Percentiles rank a stretch among this genome's conserved stretches.
Conservation (phyloP, 2,888 invertebrate species). For the Mesoligia furuncula region DNA sequence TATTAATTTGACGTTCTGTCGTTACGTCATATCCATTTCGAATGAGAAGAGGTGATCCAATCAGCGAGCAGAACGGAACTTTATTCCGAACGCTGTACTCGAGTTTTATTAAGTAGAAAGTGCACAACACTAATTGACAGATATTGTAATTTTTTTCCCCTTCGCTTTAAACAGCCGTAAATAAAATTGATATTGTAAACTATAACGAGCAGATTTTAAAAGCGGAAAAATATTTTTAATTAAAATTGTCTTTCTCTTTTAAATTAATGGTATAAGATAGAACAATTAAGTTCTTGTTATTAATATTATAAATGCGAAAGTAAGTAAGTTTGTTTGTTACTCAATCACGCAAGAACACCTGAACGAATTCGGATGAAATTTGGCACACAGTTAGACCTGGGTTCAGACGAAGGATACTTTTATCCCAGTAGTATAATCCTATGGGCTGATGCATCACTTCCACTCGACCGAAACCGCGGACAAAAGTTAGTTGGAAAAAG, state of each 20-base stretch:
- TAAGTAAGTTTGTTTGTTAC: background rate
- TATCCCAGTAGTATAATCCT: background rate
- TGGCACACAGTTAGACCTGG: background rate
- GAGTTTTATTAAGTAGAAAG: no score
- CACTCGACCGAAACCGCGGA: no score
- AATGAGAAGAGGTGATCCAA: slow-evolving; percentile 3
- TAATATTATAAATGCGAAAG: no score
- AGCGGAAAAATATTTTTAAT: background rate
- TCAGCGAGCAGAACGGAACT: background rate
- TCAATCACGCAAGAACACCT: background rate
- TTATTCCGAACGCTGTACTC: background rate
- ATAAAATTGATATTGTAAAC: background rate
- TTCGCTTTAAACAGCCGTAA: background rate
- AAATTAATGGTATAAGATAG: background rate
- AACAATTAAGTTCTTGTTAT: no score
- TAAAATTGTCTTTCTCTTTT: background rate
- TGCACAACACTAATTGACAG: background rate
- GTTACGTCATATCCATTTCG: slow-evolving; percentile 15
- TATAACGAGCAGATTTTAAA: background rate
- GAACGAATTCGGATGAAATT: background rate
- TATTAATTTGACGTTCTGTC: slow-evolving; percentile 13
- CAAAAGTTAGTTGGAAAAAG: background rate
- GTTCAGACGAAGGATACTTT: background rate
- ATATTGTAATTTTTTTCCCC: background rate
- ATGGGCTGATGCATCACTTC: no score